Evolutionary conservation across 2,797 vertebrate species (phyloP), one percentile per base, ranked within the genome.

Genomic region (Sandelia bainsii): DNA sequence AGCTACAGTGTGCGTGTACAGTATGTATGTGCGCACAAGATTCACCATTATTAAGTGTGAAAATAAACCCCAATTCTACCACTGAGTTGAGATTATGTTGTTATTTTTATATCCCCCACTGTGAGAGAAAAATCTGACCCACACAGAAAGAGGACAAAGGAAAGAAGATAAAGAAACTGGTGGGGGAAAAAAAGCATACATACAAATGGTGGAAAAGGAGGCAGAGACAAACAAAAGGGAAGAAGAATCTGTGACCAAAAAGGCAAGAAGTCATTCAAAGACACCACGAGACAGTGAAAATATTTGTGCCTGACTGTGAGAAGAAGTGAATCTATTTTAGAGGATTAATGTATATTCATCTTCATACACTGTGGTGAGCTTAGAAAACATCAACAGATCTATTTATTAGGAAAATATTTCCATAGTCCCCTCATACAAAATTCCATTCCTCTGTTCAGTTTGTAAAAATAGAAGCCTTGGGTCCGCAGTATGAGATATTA

Each of bases 371-470:
- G 51, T 44, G 27, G 27, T 6, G 27, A 29, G 27, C 63, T 79
- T 29, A 22, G 62, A 86, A 79, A 84, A 76, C 67, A 83, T 64
- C 80, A 75, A 73, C 80, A 86, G 69, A 81, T 83, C 69, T 75
- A 77, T 87, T 82, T 84, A 85, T 86, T 81, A 87, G 63, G 66
- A 77, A 79, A 87, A 83, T 90, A 84, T 85, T 90, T 84, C 83
- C 82, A 89, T 72, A 80, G 71, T 34, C 29, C 37, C 22, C 79
- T 86, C 74, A 87, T 91, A 74, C 74, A 82, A 81, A 88, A 90
- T 86, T 76, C 84, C 54, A 86, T 89, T 86, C 79, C 71, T 77
- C 53, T 72, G 68, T 73, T 88, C 83, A 73, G 60, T 86, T 78
- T 65, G 68, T 62, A 3, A 45, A 87, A 86, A 87, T 83, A 53